A percentile compares a stretch with the other conserved stretches of the same genome.
phyloP scores from a whole-genome alignment of 2,113 vertebrate genomes.

The Vidua chalybeata region DNA sequence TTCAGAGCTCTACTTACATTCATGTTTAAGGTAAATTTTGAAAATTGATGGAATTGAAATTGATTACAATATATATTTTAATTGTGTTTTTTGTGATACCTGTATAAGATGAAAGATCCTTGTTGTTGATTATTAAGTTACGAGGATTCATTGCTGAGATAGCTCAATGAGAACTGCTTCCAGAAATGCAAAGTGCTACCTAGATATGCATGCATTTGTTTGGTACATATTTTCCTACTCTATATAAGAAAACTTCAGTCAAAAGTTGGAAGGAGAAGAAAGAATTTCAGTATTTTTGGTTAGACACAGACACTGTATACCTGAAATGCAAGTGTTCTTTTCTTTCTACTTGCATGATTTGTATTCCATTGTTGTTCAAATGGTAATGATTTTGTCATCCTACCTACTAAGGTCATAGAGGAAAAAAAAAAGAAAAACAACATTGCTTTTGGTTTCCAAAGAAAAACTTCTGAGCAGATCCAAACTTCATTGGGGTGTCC shows the following conservation, averaged over 20 bases:
- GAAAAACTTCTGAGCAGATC: not conserved
- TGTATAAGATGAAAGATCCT: not conserved
- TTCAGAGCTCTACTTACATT: not conserved
- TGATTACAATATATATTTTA: not conserved
- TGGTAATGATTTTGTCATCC: not conserved
- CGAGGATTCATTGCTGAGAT: not conserved
- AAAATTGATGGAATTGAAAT: not conserved
- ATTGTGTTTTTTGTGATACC: not conserved
- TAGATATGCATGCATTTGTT: not conserved
- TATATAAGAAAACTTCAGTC: not conserved
- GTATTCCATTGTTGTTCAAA: not conserved
- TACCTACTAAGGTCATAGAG: not conserved
- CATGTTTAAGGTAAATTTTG: not conserved
- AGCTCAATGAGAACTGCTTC: not conserved
- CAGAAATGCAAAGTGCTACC: not conserved
- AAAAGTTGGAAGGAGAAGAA: not conserved
- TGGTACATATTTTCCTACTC: not conserved
- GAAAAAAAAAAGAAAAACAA: rapidly evolving
- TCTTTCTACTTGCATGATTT: not conserved
- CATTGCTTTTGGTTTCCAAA: not conserved
- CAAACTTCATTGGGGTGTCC: not conserved
- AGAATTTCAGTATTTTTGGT: not conserved
- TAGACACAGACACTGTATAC: not conserved
- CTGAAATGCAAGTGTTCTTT: not conserved
- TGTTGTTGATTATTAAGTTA: not conserved